Conservation (phyloP, 2,888 invertebrate species). For the Sturmia bella region DNA sequence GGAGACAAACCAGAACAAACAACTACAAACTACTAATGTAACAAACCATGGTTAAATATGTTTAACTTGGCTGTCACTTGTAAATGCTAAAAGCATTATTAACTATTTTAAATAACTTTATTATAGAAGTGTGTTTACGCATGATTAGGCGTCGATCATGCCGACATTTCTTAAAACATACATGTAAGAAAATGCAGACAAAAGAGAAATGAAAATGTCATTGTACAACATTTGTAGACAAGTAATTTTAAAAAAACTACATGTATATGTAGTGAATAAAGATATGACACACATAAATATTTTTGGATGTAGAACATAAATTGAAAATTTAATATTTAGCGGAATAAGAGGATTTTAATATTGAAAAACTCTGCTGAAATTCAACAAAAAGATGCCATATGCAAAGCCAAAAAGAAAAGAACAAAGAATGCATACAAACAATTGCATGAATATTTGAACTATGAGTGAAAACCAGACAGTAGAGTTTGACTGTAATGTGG, state of each 20-base stretch:
- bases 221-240: conserved; percentile 42
- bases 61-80: conserved; percentile 66
- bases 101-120: conserved; percentile 67
- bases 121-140: conserved; percentile 60
- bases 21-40: conserved; percentile 11
- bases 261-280: background rate
- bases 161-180: conserved; percentile 14
- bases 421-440: no score
- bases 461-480: no score
- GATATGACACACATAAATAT: no score
- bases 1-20: conserved; percentile 31
- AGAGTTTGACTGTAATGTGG: no score
- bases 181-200: conserved; percentile 21
- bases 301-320: no score
- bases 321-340: no score
- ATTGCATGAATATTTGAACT: no score
- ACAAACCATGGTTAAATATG: conserved; percentile 57
- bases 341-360: no score
- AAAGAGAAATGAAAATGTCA: conserved; percentile 43
- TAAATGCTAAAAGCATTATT: conserved; percentile 66
- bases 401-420: no score
- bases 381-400: no score
- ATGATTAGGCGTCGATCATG: background rate
- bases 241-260: conserved; percentile 27
- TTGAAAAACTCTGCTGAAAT: no score